Conservation (phyloP, 2,888 invertebrate genomes). For the Vanessa cardui region DNA sequence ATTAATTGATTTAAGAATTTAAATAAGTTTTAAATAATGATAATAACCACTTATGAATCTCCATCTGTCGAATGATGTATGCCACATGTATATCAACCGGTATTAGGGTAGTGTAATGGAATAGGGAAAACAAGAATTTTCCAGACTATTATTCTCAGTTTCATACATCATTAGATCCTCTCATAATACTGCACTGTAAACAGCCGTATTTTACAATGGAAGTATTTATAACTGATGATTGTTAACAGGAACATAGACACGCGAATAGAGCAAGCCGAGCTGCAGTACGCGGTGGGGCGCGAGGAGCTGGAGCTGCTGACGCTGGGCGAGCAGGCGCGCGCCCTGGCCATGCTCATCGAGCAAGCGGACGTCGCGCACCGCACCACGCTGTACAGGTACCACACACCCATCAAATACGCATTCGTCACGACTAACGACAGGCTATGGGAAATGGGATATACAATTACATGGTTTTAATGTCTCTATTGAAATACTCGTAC, state of each 20-base stretch:
- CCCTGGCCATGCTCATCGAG: constrained; percentile 90
- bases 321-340: constrained; percentile 91
- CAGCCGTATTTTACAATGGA: no score
- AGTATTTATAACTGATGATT: background rate
- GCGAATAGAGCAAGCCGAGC: constrained; percentile 94
- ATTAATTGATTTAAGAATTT: no score
- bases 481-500: constrained; percentile 18
- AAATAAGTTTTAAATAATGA: no score
- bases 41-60: no score
- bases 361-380: constrained; percentile 81
- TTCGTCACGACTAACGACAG: background rate
- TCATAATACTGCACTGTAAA: no score
- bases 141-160: no score
- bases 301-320: constrained; percentile 94
- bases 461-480: constrained; percentile 31
- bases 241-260: constrained; percentile 91
- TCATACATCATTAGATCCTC: no score
- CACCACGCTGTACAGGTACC: constrained; percentile 84
- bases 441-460: background rate
- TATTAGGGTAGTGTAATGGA: no score
- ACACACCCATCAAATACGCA: background rate
- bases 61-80: no score
- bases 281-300: constrained; percentile 93
- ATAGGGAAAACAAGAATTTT: no score
- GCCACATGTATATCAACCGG: no score